Conservation (phyloP, 2,888 invertebrate species). For the Lamellibrachia columna region DNA sequence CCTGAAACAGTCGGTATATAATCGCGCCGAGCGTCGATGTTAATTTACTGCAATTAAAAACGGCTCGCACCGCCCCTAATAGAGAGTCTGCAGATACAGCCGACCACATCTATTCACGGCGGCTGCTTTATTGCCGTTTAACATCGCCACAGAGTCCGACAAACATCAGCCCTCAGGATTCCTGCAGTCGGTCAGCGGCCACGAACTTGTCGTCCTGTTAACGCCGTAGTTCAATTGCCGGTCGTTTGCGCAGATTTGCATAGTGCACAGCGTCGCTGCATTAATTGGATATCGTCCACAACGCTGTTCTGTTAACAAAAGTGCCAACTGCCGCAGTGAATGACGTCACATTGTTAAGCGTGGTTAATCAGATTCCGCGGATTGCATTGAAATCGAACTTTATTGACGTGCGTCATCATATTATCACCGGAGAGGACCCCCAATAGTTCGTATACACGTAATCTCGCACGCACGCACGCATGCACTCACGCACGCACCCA, state of each 20-base stretch:
- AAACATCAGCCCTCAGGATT: not conserved
- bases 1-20: not conserved
- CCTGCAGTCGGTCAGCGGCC: not conserved
- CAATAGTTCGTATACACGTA: not conserved
- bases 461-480: not conserved
- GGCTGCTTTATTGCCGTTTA: not conserved
- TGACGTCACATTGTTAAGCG: too few species aligned
- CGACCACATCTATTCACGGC: not conserved
- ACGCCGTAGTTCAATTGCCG: not conserved
- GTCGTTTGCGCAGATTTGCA: too few species aligned
- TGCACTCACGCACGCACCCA: not conserved
- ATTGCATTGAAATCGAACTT: too few species aligned
- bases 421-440: not conserved
- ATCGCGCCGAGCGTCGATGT: not conserved
- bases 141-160: not conserved
- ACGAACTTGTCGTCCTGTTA: not conserved
- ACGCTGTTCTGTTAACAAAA: too few species aligned
- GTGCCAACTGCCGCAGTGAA: too few species aligned
- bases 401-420: too few species aligned
- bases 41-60: slow-evolving; percentile 3
- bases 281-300: too few species aligned
- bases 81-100: not conserved
- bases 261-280: too few species aligned
- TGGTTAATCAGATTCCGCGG: too few species aligned
- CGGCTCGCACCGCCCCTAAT: not conserved